Evolutionary conservation across 2,888 invertebrate species (phyloP), one percentile per base, ranked within the genome.

Genomic region (Caenorhabditis angaria): DNA sequence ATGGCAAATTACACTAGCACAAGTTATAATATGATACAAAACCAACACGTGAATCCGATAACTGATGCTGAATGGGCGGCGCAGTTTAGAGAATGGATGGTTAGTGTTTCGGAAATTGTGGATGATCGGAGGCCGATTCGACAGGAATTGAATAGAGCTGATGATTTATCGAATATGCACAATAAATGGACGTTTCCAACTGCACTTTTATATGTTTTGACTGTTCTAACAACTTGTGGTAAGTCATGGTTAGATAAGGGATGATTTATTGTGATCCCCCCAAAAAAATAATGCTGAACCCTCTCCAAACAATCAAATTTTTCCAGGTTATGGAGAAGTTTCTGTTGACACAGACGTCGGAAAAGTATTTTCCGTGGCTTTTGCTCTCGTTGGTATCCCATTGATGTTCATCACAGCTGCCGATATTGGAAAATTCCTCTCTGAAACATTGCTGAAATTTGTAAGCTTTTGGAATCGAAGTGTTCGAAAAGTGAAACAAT

Each of bases 361-460:
- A 47, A 87, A 87, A 70, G 80, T 87, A 22, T 87, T 87, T 64
- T 83, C 87, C 0, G 87, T 87, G 0, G 83, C 81, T 12, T 87
- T 87, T 65, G 87, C 87, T 0, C 80, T 87, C 14, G 83, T 87
- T 50, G 87, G 87, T 59, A 87, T 87, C 58, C 87, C 87, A 22
- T 77, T 87, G 41, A 87, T 87, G 87, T 87, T 87, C 84, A 87
- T 87, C 65, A 87, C 87, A n/a, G 87, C 87, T 20, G 87, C 87
- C 8, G 87, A 87, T 70, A 87, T 87, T 60, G 87, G 87, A 58
- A 87, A 87, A 74, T 87, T 87, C 78, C 71, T 87, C 29, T 86
- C 86, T n/a, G 87, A 87, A 69, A 87, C 85, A 12, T 70, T 88
- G 60, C 77, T 87, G 54, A 85, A 83, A 59, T 81, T 85, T 70